Conservation (phyloP, 2,888 invertebrate species). For the Cephus pulcher region DNA sequence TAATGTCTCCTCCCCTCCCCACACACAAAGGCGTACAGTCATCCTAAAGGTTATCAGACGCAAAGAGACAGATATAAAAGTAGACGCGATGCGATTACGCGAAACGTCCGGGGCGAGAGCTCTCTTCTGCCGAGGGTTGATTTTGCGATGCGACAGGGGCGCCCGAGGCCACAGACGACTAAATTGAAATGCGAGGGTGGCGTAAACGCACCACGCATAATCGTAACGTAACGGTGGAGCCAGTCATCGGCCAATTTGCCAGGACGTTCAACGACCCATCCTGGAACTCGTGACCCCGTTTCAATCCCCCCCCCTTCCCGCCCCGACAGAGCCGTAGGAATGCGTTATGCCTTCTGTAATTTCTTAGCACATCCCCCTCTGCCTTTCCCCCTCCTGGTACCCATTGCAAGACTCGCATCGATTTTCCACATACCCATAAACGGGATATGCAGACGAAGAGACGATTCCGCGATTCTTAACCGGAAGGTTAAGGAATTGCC, state of each 20-base stretch:
- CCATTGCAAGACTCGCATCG: background rate
- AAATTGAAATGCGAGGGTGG: background rate
- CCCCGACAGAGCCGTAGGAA: background rate
- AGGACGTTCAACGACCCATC: background rate
- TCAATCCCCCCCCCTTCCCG: background rate
- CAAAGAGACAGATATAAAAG: background rate
- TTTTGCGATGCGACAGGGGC: background rate
- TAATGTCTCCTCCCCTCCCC: background rate
- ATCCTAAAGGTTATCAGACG: background rate
- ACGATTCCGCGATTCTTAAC: background rate
- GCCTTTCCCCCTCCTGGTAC: background rate
- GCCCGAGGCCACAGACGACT: conserved; percentile 2
- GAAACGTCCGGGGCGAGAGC: too few species aligned
- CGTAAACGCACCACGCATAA: conserved; percentile 5
- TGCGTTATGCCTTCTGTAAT: background rate
- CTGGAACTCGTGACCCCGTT: background rate
- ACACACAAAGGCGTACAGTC: background rate
- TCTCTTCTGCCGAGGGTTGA: background rate
- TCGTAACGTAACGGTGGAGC: background rate
- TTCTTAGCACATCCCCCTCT: background rate
- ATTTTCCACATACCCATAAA: too few species aligned
- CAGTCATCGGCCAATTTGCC: conserved; percentile 7
- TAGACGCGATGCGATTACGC: too few species aligned
- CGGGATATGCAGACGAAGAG: background rate
- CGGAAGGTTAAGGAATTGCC: background rate